Evolutionary conservation across 2,888 invertebrate genomes (phyloP).

Genomic region (Coremacera marginata): DNA sequence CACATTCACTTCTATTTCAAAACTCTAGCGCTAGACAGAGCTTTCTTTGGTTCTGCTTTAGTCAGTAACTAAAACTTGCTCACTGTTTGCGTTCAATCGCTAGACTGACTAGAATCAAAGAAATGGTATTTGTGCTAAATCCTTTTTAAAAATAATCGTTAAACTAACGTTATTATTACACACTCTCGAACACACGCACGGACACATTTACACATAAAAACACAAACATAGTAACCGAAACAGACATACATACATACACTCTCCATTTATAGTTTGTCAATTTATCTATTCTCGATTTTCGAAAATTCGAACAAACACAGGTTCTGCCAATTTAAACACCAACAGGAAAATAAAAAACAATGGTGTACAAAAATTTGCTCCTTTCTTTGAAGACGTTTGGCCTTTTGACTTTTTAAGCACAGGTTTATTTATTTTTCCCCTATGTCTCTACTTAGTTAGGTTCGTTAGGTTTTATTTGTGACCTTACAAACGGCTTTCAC

Average conservation of each 20-base stretch:
- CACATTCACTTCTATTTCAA: neutral
- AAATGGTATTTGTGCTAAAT: slow-evolving; percentile 39
- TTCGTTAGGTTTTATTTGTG: slow-evolving; percentile 29
- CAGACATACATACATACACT: slow-evolving; percentile 49
- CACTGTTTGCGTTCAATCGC: slow-evolving; percentile 44
- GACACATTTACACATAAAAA: slow-evolving; percentile 36
- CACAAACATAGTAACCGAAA: slow-evolving; percentile 19
- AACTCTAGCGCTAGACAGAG: neutral
- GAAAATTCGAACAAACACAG: slow-evolving; percentile 15
- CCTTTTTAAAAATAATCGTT: slow-evolving; percentile 26
- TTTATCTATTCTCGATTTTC: slow-evolving; percentile 30
- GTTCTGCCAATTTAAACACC: neutral
- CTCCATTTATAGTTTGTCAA: slow-evolving; percentile 44
- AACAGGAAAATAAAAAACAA: neutral
- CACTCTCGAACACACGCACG: slow-evolving; percentile 41
- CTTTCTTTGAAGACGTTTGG: neutral
- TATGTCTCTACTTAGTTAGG: slow-evolving; percentile 35
- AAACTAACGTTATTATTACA: neutral
- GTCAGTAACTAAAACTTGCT: slow-evolving; percentile 28
- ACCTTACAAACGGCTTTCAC: slow-evolving; percentile 59
- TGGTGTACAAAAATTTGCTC: neutral
- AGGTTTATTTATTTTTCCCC: neutral
- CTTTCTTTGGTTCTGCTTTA: neutral
- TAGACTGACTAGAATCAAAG: slow-evolving; percentile 56
- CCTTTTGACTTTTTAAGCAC: neutral